phyloP scores from a whole-genome alignment of 2,113 vertebrate genomes.

The Hymenochirus boettgeri region DNA sequence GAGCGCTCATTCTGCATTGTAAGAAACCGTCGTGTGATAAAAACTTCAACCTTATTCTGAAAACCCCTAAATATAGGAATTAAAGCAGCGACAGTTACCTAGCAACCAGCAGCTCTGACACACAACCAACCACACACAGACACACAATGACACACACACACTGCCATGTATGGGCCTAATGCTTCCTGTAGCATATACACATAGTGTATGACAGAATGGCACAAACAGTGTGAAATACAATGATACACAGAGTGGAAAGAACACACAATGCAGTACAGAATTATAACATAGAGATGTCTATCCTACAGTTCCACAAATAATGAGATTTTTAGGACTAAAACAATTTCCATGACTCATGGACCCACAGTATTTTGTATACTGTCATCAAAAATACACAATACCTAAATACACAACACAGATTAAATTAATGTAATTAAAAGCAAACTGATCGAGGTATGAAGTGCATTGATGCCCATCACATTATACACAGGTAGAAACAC shows the following conservation, averaged over 20 bases:
- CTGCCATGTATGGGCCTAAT: conserved; percentile 31
- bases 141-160: conserved; percentile 35
- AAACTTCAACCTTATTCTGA: conserved; percentile 44
- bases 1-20: conserved; percentile 43
- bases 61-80: conserved; percentile 44
- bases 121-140: conserved; percentile 34
- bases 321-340: not conserved
- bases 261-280: not conserved
- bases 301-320: not conserved
- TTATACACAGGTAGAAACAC: too few relatives aligned
- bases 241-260: not conserved
- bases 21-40: conserved; percentile 42
- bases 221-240: not conserved
- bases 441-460: too few relatives aligned
- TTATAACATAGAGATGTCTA: not conserved
- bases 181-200: conserved; percentile 28
- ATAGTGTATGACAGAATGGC: not conserved
- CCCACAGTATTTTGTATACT: too few relatives aligned
- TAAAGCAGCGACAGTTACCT: conserved; percentile 44
- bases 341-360: too few relatives aligned
- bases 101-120: conserved; percentile 41
- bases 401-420: too few relatives aligned
- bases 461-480: too few relatives aligned
- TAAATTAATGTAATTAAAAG: too few relatives aligned
- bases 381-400: too few relatives aligned